A percentile compares a stretch with the other conserved stretches of the same genome.
These are phyloP conservation scores for Cheumatopsyche charites DNA, from an alignment of 1,140 invertebrate species.

Conservation along the genomic window DNA sequence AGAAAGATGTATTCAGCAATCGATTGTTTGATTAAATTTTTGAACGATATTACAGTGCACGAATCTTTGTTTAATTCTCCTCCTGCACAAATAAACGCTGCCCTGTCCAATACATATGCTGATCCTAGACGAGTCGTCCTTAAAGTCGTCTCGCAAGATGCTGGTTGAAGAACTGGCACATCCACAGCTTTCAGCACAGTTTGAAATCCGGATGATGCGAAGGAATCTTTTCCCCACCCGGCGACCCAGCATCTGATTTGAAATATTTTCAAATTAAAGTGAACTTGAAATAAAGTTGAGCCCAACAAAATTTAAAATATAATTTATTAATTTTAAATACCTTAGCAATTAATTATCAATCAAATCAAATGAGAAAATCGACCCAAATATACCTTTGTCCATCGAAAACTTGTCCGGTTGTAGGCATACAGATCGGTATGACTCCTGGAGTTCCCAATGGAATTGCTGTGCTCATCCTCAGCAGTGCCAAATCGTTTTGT, in stretches of 20 bases:
- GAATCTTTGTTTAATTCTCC: conserved; percentile 77
- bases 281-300: too few relatives aligned
- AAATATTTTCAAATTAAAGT: too few relatives aligned
- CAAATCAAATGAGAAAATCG: too few relatives aligned
- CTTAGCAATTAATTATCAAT: too few relatives aligned
- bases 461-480: conserved; percentile 64
- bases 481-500: conserved; percentile 72
- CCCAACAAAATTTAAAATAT: too few relatives aligned
- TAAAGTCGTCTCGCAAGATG: conserved; percentile 68
- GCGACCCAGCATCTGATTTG: conserved; percentile 69
- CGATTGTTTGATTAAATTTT: too few relatives aligned
- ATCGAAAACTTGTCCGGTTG: conserved; percentile 60
- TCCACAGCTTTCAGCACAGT: conserved; percentile 72
- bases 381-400: conserved; percentile 60
- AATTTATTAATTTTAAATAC: too few relatives aligned
- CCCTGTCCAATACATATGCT: conserved; percentile 66
- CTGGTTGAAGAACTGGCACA: conserved; percentile 66
- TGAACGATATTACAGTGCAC: conserved; percentile 72
- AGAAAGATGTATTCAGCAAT: too few relatives aligned
- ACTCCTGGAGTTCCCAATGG: conserved; percentile 67
- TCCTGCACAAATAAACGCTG: conserved; percentile 77
- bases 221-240: conserved; percentile 81
- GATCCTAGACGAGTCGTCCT: conserved; percentile 68
- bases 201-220: conserved; percentile 69
- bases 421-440: conserved; percentile 71